Base-by-base conservation (phyloP, 2,888 invertebrate species). In the Orthosia gothica region DNA sequence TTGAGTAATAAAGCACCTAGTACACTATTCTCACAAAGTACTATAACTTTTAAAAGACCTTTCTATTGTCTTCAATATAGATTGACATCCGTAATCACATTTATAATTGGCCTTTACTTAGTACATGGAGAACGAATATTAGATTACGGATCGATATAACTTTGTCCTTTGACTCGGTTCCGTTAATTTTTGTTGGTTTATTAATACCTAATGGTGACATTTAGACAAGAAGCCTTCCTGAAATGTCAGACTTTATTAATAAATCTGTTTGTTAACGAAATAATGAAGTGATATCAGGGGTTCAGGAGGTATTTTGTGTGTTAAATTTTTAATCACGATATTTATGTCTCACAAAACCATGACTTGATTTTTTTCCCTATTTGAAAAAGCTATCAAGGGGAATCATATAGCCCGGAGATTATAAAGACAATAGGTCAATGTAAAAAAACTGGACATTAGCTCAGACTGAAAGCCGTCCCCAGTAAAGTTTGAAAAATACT, bases 61-160 rank as follows among this genome's bases (percentile, higher is more conserved):
- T 50, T 15, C 18, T 7, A 26, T 54, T 23, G 20, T 77, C 58
- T 50, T 65, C 26, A 23, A 45, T 54, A 55, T 26, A 23, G 59
- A 69, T 55, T 69, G 57, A 49, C 23, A 13, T 11, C n/a, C 15
- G 15, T 74, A 45, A 78, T 67, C 57, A 68, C 32, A 54, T 61
- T 52, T 64, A n/a, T 58, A 50, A 58, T 67, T 50, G 57, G 12
- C 50, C 23, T 52, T 40, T 47, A 49, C 20, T n/a, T 18, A 12
- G 47, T 49, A 70, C 57, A 58, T 70, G 18, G 26, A 57, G 26
- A 67, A 58, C 26, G 52, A 81, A 81, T 74, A 70, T 70, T 82
- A 65, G 64, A 70, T 64, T 32, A 61, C 0, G 13, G 12, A 70
- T 82, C 74, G 70, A 81, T 81, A 70, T 4, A 18, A 32, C 57